Conservation (phyloP, 1,140 invertebrate genomes). For the Trichogramma pretiosum region DNA sequence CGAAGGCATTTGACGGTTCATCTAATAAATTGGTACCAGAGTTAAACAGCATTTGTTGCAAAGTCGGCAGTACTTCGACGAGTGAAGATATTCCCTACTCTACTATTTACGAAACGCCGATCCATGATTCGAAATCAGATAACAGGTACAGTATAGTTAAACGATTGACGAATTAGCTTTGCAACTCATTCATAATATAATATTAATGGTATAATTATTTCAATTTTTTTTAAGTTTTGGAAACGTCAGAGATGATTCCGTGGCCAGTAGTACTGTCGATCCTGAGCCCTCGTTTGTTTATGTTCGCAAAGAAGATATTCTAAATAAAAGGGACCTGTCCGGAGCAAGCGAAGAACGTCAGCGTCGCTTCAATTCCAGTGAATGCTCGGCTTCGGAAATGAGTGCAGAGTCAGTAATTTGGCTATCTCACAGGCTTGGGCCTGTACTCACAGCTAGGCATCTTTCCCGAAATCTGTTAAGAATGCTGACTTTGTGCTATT, state of each 20-base stretch:
- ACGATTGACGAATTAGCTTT: no score
- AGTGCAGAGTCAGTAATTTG: conserved; percentile 84
- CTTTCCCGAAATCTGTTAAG: conserved; percentile 84
- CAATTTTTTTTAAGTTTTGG: not conserved
- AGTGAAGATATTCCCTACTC: conserved; percentile 34
- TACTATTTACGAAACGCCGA: no score
- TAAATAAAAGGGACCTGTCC: not conserved
- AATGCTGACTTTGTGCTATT: conserved; percentile 89
- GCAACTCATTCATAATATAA: not conserved
- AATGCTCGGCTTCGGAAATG: conserved; percentile 76
- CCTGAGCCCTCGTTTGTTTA: conserved; percentile 8
- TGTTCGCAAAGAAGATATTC: conserved; percentile 4
- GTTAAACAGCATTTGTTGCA: conserved; percentile 52
- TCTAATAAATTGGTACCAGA: conserved; percentile 41
- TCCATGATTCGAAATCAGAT: no score
- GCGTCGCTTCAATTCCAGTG: conserved; percentile 28
- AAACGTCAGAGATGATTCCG: conserved; percentile 4
- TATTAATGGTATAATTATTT: not conserved
- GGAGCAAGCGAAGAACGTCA: conserved; percentile 16
- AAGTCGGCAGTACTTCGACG: conserved; percentile 50
- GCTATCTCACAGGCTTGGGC: conserved; percentile 88
- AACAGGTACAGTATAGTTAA: no score
- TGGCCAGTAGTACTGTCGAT: conserved; percentile 2
- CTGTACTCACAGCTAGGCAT: conserved; percentile 83
- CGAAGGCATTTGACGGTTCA: conserved; percentile 35